Percentiles rank a stretch among this genome's conserved stretches.
These are phyloP conservation scores for Oryzias celebensis DNA, from an alignment of 2,113 vertebrate species.

Conservation along the genomic window DNA sequence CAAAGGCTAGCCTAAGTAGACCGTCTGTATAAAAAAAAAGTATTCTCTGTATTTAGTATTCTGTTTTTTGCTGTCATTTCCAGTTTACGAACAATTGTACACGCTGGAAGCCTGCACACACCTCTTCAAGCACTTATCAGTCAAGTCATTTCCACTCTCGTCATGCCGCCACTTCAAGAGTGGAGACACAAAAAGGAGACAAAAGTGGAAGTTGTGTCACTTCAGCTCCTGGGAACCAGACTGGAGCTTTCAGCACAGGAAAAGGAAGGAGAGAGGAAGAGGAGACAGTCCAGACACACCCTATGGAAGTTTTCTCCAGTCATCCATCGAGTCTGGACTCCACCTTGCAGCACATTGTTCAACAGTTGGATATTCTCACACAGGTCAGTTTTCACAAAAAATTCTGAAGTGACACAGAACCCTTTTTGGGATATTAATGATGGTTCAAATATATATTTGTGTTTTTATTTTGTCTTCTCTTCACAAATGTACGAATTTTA, in stretches of 20 bases:
- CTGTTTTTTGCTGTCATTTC: constrained; percentile 11
- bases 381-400: constrained; percentile 74
- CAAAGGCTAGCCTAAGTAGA: neutral
- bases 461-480: no score
- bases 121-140: neutral
- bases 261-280: constrained; percentile 44
- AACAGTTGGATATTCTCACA: constrained; percentile 87
- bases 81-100: constrained; percentile 19
- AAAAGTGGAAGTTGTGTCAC: constrained; percentile 1
- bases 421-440: no score
- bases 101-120: constrained; percentile 3
- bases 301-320: constrained; percentile 57
- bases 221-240: constrained; percentile 25
- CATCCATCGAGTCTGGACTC: constrained; percentile 68
- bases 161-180: neutral
- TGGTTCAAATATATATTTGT: no score
- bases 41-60: no score
- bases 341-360: constrained; percentile 84
- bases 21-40: no score
- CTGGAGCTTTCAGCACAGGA: constrained; percentile 2
- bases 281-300: constrained; percentile 13
- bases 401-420: no score
- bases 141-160: neutral
- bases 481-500: no score
- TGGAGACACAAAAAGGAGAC: constrained; percentile 13